A percentile compares a stretch with the other conserved stretches of the same genome.
phyloP scores from a whole-genome alignment of 1,140 invertebrate species.

The Pantala flavescens region DNA sequence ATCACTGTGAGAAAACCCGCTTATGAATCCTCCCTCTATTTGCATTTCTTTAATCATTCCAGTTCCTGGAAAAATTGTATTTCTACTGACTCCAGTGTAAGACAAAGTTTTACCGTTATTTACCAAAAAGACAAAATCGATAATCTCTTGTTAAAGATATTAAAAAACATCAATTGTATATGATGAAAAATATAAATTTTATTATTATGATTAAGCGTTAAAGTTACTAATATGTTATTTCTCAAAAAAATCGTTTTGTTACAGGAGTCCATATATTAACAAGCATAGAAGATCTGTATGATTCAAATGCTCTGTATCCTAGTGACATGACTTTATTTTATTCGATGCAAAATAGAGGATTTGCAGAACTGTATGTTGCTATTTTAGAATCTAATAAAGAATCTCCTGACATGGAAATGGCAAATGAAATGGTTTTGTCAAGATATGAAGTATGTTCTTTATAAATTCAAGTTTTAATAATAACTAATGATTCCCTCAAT shows the following conservation, averaged over 20 bases:
- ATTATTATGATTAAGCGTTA: too few species aligned
- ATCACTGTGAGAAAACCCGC: too few species aligned
- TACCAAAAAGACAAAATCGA: too few species aligned
- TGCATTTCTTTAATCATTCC: too few species aligned
- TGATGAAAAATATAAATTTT: too few species aligned
- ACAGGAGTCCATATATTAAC: background rate
- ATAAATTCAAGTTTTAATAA: background rate
- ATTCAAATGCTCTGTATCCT: background rate
- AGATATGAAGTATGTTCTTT: background rate
- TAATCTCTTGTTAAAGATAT: too few species aligned
- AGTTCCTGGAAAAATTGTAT: too few species aligned
- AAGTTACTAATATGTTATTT: too few species aligned
- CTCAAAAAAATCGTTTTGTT: background rate
- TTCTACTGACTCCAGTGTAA: too few species aligned
- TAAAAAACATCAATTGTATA: too few species aligned
- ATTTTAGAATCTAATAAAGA: background rate
- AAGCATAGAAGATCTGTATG: background rate
- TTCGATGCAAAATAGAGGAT: constrained; percentile 16
- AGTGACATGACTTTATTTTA: background rate
- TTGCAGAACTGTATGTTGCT: constrained; percentile 19
- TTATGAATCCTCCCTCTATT: too few species aligned
- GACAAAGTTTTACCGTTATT: too few species aligned
- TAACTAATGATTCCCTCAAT: background rate
- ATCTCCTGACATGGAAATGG: background rate
- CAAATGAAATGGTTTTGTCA: background rate